These are phyloP conservation scores for Mastomys natalensis DNA, from an alignment of 2,113 vertebrate species.

Conservation along the genomic window DNA sequence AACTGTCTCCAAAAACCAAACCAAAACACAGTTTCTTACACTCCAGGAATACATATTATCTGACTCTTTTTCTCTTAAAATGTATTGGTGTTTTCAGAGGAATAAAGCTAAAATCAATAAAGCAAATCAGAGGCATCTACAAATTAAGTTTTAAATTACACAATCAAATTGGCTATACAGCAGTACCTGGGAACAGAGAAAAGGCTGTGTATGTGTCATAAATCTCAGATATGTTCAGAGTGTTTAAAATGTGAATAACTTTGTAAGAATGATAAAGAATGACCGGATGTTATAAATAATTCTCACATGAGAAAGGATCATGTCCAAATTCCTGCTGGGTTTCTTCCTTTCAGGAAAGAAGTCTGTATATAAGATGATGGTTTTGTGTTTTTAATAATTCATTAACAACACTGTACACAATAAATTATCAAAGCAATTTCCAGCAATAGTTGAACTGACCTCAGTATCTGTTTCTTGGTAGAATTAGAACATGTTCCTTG, in stretches of 20 bases:
- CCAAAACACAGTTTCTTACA: not conserved
- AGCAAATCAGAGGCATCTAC: slow-evolving; percentile 35
- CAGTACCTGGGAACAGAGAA: not conserved
- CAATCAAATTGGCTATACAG: slow-evolving; percentile 35
- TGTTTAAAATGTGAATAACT: slow-evolving; percentile 35
- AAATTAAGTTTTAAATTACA: slow-evolving; percentile 53
- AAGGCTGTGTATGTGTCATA: slow-evolving; percentile 34
- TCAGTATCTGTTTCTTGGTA: not conserved
- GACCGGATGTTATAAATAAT: slow-evolving; percentile 31
- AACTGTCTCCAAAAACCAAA: not conserved
- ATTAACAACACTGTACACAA: slow-evolving; percentile 13
- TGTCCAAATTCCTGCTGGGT: not conserved
- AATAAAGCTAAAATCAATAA: slow-evolving; percentile 54
- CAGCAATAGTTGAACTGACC: not conserved
- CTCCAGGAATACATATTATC: not conserved
- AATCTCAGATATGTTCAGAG: slow-evolving; percentile 16
- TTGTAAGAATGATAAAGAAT: slow-evolving; percentile 54
- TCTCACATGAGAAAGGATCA: slow-evolving; percentile 16
- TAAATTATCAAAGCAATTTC: slow-evolving; percentile 39
- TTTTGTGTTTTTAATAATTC: not conserved
- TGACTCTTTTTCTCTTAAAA: slow-evolving; percentile 47
- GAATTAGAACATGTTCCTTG: not conserved
- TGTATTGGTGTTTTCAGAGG: not conserved
- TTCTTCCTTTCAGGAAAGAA: not conserved
- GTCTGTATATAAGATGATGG: not conserved